Evolutionary conservation across 2,888 invertebrate species (phyloP).

Genomic region (Cerceris rybyensis): DNA sequence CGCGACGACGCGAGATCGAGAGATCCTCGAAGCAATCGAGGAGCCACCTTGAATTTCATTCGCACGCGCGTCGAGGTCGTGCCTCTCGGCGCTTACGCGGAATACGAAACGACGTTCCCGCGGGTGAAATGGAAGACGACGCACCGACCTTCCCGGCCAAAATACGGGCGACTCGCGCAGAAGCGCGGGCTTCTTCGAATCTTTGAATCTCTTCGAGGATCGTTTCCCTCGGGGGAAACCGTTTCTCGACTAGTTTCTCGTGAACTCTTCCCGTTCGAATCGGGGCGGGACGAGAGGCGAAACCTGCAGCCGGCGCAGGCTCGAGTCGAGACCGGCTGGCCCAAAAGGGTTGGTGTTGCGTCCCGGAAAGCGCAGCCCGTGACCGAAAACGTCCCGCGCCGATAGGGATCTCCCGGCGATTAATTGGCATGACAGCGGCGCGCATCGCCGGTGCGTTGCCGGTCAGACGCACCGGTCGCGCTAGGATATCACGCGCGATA

Average conservation of each 20-base stretch:
- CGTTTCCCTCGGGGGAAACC: too few relatives aligned
- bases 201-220: neutral
- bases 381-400: slow-evolving; percentile 66
- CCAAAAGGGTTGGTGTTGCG: slow-evolving; percentile 1
- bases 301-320: neutral
- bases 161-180: slow-evolving; percentile 1
- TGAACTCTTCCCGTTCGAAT: too few relatives aligned
- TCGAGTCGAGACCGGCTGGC: neutral
- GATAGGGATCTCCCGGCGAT: slow-evolving; percentile 74
- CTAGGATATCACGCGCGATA: slow-evolving; percentile 62
- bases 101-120: slow-evolving; percentile 73
- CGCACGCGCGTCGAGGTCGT: slow-evolving; percentile 65
- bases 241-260: too few relatives aligned
- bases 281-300: neutral
- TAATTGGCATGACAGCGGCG: slow-evolving; percentile 81
- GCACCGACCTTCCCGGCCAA: slow-evolving; percentile 10
- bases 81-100: slow-evolving; percentile 59
- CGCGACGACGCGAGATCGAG: slow-evolving; percentile 62
- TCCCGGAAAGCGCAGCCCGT: slow-evolving; percentile 58
- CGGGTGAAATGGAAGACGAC: slow-evolving; percentile 43
- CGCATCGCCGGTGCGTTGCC: slow-evolving; percentile 65
- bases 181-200: too few relatives aligned
- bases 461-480: slow-evolving; percentile 42
- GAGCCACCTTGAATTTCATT: slow-evolving; percentile 73
- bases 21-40: slow-evolving; percentile 65